Percentiles rank a stretch among this genome's conserved stretches.
These are phyloP conservation scores for Lacanobia oleracea DNA, from an alignment of 2,888 invertebrate genomes.

Conservation along the genomic window DNA sequence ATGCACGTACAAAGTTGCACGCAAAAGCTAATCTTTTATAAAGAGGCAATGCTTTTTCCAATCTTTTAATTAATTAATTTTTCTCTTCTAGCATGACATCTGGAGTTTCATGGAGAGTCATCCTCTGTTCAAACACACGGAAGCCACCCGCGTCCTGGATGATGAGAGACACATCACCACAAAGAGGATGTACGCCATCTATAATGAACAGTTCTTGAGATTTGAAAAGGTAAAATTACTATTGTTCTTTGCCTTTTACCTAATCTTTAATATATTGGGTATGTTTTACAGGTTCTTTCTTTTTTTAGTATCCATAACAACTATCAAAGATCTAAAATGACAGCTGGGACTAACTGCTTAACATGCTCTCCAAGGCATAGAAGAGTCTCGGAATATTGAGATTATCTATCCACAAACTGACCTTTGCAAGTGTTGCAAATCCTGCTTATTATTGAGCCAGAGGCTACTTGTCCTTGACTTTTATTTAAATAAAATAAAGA, in stretches of 20 bases:
- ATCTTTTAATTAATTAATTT: not conserved
- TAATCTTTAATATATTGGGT: not conserved
- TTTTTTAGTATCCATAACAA: no score
- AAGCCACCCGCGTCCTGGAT: slow-evolving; percentile 90
- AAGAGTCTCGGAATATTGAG: no score
- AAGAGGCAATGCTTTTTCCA: not conserved
- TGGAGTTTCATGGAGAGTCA: slow-evolving; percentile 93
- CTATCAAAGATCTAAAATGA: no score
- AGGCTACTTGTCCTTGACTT: no score
- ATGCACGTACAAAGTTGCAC: no score
- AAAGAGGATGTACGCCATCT: slow-evolving; percentile 91
- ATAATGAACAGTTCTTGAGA: slow-evolving; percentile 91
- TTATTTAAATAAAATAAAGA: no score
- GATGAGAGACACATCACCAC: slow-evolving; percentile 90
- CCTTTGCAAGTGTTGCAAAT: no score
- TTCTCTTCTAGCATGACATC: slow-evolving; percentile 78
- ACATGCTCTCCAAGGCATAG: no score
- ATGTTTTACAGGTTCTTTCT: no score
- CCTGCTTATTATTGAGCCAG: no score
- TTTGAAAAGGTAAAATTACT: slow-evolving; percentile 85
- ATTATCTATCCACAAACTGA: no score
- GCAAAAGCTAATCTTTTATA: not conserved
- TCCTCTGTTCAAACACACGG: slow-evolving; percentile 95
- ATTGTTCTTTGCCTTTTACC: not conserved
- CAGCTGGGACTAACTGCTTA: no score